A percentile compares a stretch with the other conserved stretches of the same genome.
Evolutionary conservation across 2,797 vertebrate genomes (phyloP).

Genomic region (Spinus pinus): DNA sequence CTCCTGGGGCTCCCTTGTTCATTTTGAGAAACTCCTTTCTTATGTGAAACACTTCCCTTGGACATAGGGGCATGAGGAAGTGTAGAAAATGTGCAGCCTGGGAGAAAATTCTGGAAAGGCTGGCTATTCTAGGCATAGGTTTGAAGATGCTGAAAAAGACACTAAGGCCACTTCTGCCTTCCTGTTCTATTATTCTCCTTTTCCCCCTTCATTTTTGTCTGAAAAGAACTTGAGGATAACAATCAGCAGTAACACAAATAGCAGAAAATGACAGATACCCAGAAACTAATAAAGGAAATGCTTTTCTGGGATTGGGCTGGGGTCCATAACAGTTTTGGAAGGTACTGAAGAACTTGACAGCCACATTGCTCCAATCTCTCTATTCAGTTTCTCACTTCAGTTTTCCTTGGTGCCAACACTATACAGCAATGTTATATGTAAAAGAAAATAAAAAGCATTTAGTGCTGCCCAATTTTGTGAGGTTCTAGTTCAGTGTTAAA

Average conservation of each 20-base stretch:
- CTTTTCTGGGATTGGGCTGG: background rate
- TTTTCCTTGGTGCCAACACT: background rate
- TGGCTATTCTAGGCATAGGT: background rate
- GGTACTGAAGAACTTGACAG: background rate
- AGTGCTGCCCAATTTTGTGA: background rate
- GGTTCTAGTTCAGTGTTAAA: background rate
- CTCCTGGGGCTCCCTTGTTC: conserved; percentile 21
- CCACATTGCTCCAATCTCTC: background rate
- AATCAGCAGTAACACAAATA: background rate
- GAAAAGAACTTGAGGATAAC: background rate
- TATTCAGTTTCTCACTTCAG: background rate
- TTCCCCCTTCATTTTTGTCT: background rate
- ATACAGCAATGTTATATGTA: background rate
- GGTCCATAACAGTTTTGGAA: background rate
- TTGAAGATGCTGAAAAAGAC: background rate
- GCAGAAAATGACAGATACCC: background rate
- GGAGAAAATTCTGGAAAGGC: background rate
- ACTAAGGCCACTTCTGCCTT: background rate
- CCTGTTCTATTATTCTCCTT: background rate
- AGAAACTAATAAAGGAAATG: background rate
- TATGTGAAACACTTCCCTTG: background rate
- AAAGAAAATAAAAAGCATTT: background rate
- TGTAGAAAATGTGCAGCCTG: background rate
- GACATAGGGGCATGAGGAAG: background rate
- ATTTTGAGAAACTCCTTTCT: conserved; percentile 1